Evolutionary conservation across 2,113 vertebrate species (phyloP), one percentile per base, ranked within the genome.

Genomic region (Spilogale gracilis): DNA sequence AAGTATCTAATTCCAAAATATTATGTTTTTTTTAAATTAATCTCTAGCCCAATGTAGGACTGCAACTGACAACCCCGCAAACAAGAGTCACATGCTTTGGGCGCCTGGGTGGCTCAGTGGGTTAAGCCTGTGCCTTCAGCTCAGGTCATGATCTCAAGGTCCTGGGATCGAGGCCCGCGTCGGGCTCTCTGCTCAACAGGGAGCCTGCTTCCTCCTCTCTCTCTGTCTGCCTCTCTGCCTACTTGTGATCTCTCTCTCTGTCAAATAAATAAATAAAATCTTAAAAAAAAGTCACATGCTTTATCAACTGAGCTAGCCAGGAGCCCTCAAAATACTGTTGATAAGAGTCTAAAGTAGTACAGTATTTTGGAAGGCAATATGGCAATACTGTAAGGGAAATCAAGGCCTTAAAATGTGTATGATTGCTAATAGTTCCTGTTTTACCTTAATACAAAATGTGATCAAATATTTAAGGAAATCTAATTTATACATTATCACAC

Each of bases 311-410:
- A 76, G 25, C 6, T 48, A 17, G 45, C 25, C 45, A 76, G 74
- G 45, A 1, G 13, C 23, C 25, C 3, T 45, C 58, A 91, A 91
- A 95, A 86, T 79, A 74, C 17, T 63, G 20, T 14, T 82, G 14
- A 73, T 80, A 81, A 88, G 9, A 54, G 30, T 95, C 69, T 67
- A 61, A 69, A 88, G 38, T 82, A 20, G 6, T 32, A 54, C 5
- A 81, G 5, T 27, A 61, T 82, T 91, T 95, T 95, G 4, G 54
- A 85, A 97, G 30, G 32, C n/a, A 88, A 78, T 30, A 88, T 92
- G 10, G 5, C 23, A 63, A 60, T 65, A 81, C 74, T 50, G 48
- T 54, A 61, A 54, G 11, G 71, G 12, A 43, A 94, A 58, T 81
- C 74, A 91, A 82, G 65, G 9, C 4, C 30, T 82, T 76, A 18